phyloP scores from a whole-genome alignment of 1,140 invertebrate species.

The Drosophila ogumai region DNA sequence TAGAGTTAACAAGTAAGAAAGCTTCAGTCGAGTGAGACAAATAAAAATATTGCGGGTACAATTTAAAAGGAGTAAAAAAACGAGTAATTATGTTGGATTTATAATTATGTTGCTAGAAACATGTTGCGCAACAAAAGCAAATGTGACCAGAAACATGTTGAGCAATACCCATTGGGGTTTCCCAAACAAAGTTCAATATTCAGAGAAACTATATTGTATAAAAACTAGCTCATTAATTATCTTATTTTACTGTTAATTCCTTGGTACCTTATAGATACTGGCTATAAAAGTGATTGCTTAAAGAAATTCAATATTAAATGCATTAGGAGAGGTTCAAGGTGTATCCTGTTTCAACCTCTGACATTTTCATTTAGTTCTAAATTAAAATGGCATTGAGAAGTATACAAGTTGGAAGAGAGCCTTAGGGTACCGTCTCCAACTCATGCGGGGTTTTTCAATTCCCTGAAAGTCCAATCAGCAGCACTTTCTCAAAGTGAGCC shows the following conservation, averaged over 20 bases:
- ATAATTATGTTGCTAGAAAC: neutral
- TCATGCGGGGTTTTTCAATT: neutral
- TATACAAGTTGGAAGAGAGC: neutral
- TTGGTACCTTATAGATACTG: neutral
- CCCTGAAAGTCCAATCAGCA: neutral
- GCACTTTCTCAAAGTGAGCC: conserved; percentile 2
- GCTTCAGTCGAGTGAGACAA: neutral
- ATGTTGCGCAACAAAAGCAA: neutral
- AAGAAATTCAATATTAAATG: neutral
- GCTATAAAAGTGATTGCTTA: no score
- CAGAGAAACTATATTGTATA: neutral
- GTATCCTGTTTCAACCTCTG: neutral
- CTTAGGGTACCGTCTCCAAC: neutral
- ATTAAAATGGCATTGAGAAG: neutral
- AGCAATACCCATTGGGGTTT: no score
- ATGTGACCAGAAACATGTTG: neutral
- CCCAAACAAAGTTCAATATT: neutral
- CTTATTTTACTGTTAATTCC: no score
- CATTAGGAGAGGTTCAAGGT: neutral
- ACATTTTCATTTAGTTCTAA: neutral
- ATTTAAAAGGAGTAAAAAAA: no score
- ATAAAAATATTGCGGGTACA: no score
- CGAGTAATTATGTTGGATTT: neutral
- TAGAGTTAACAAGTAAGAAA: neutral
- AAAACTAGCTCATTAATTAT: no score